Conservation (phyloP, 2,888 invertebrate species). For the Labia minor region DNA sequence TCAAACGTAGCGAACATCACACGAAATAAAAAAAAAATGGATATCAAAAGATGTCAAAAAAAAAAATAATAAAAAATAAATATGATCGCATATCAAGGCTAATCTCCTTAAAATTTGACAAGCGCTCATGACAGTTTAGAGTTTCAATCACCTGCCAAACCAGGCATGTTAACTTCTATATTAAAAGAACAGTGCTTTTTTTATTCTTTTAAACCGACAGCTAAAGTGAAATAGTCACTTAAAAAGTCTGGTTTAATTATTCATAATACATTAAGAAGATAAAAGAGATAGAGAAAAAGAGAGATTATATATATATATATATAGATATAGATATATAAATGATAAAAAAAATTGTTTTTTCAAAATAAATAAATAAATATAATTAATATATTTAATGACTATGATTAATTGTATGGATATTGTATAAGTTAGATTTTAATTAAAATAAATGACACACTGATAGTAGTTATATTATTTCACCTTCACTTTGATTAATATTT, state of each 20-base stretch:
- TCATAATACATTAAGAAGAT: slow-evolving; percentile 7
- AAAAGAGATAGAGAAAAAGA: neutral
- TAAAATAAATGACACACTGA: neutral
- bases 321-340: neutral
- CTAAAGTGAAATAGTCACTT: slow-evolving; percentile 13
- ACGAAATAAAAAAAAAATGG: neutral
- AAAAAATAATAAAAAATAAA: too few species aligned
- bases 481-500: too few species aligned
- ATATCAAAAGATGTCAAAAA: slow-evolving; percentile 1
- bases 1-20: neutral
- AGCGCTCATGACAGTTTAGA: neutral
- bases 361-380: neutral
- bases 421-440: neutral
- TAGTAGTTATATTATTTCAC: too few species aligned
- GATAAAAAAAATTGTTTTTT: neutral
- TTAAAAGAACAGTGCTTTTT: neutral
- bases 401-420: neutral
- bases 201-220: neutral
- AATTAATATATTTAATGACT: neutral
- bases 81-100: neutral
- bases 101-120: slow-evolving; percentile 7
- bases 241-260: neutral
- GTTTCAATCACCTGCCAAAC: slow-evolving; percentile 3
- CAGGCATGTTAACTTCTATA: neutral
- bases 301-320: neutral